Evolutionary conservation across 2,797 vertebrate species (phyloP).

Genomic region (Catharus ustulatus): DNA sequence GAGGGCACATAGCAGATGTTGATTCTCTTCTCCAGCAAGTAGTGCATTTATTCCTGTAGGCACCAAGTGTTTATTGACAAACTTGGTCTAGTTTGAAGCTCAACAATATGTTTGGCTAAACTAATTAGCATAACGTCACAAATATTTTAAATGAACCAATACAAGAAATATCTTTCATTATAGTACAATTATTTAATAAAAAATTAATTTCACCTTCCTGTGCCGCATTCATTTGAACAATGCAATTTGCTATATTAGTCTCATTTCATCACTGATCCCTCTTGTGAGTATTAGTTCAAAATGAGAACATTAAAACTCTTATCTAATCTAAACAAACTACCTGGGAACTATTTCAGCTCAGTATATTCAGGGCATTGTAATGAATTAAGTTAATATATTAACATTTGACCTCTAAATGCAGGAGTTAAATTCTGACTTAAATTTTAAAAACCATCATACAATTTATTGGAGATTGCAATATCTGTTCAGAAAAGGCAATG

Average conservation of each 20-base stretch:
- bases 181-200: not conserved
- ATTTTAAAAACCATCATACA: not conserved
- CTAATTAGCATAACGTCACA: not conserved
- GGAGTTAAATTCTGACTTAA: not conserved
- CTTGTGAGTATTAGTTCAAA: constrained; percentile 26
- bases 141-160: not conserved
- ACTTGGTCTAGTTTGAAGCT: not conserved
- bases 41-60: not conserved
- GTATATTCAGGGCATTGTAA: not conserved
- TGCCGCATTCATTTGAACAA: not conserved
- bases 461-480: not conserved
- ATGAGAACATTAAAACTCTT: constrained; percentile 10
- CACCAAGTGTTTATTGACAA: not conserved
- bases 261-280: constrained; percentile 24
- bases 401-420: not conserved
- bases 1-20: not conserved
- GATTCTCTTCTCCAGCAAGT: not conserved
- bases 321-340: constrained; percentile 33
- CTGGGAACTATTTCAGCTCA: constrained; percentile 3
- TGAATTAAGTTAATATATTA: constrained; percentile 10
- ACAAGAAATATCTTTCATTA: not conserved
- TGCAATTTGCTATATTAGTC: not conserved
- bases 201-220: not conserved
- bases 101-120: not conserved
- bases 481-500: not conserved